Base-by-base conservation (phyloP, 2,797 vertebrate species). In the Eidolon dupreanum region DNA sequence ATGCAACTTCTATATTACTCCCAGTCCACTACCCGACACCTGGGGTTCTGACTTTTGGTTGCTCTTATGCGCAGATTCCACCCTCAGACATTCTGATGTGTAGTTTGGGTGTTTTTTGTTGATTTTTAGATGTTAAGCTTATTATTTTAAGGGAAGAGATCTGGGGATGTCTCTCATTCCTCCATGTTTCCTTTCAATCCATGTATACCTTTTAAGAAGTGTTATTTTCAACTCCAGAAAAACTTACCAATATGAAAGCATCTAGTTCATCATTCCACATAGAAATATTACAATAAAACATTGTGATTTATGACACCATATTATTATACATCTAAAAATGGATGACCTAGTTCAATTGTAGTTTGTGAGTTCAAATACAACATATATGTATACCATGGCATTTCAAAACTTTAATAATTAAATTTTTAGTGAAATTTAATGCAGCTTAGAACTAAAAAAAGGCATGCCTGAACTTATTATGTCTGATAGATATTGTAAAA, bases 201-300 rank as follows among this genome's bases (percentile, higher is more conserved):
- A 16, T 49, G 46, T 49, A 8, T 49, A 49, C 46, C 46, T 49
- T 49, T 66, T 43, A 38, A 33, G 11, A 90, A 88, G 41, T 70
- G 15, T 73, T 78, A 90, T 66, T 78, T 86, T 78, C 22, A 93
- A 61, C 8, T 95, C 8, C 43, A 75, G 65, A 83, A 73, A 49
- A 85, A 22, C 2, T 73, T 46, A 51, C 22, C 19, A 41, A 15
- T 84, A 93, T 79, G 26, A 12, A 88, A 93, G 12, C 4, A 63
- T 75, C n/a, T 82, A 65, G 16, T 71, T 95, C 46, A 85, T 33
- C 16, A 65, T 49, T 51, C 9, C 22, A 65, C 15, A 59, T 16
- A 81, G 66, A 91, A 91, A 97, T 88, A 57, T 74, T 73, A 63
- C 2, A 81, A 53, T 38, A 85, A 92, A 83, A 59, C 17, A 63